A percentile compares a stretch with the other conserved stretches of the same genome.
Evolutionary conservation across 2,888 invertebrate genomes (phyloP).

Genomic region (Dione juno): DNA sequence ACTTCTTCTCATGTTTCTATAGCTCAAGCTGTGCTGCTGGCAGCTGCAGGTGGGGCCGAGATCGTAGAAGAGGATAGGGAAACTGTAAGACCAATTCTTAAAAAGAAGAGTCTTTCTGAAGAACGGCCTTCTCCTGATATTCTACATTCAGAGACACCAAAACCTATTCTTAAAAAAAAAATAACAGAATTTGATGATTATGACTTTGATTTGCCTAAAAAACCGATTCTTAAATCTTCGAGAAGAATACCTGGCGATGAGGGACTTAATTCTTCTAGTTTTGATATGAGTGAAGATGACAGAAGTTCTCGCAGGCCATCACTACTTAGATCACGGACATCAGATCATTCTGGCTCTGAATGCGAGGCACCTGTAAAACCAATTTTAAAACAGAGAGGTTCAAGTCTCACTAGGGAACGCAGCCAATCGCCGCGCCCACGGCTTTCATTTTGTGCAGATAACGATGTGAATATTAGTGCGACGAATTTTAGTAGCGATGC

Average conservation of each 20-base stretch:
- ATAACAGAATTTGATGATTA: conserved; percentile 89
- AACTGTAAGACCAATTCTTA: conserved; percentile 89
- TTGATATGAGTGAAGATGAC: conserved; percentile 82
- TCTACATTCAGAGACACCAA: conserved; percentile 79
- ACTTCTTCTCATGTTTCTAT: conserved; percentile 87
- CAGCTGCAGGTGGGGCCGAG: conserved; percentile 85
- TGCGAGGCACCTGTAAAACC: conserved; percentile 84
- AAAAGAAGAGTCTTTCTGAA: conserved; percentile 91
- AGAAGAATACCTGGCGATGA: conserved; percentile 87
- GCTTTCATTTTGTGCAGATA: conserved; percentile 85
- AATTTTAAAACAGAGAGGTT: conserved; percentile 86
- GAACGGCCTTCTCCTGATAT: conserved; percentile 84
- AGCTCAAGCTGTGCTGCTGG: conserved; percentile 86
- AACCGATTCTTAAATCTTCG: conserved; percentile 90
- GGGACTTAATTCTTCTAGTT: conserved; percentile 76
- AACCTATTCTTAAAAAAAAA: conserved; percentile 94
- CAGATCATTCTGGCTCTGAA: conserved; percentile 82
- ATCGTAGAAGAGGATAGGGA: conserved; percentile 83
- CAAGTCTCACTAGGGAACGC: conserved; percentile 83
- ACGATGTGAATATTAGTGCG: conserved; percentile 75
- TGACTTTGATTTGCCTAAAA: conserved; percentile 88
- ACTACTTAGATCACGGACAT: conserved; percentile 80
- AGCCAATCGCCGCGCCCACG: conserved; percentile 86
- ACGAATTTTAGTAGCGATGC: conserved; percentile 76
- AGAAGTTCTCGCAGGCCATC: conserved; percentile 83